Base-by-base conservation (phyloP, 2,797 vertebrate genomes). In the Valencia hispanica region DNA sequence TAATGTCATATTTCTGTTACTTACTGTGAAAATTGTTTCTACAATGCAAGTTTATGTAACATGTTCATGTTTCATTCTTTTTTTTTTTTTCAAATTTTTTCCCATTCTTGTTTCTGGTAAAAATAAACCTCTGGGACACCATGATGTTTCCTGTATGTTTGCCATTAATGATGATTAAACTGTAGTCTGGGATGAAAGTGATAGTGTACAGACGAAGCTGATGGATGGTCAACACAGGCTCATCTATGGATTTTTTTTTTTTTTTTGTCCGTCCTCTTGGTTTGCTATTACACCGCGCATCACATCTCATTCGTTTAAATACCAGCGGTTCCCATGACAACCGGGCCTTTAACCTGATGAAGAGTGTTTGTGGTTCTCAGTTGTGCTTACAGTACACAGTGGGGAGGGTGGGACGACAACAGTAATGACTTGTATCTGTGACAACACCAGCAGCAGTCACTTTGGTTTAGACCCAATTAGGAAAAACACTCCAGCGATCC, bases 301-400 rank as follows among this genome's bases (percentile, higher is more conserved):
- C 71, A 76, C 74, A 78, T 90, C 74, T 85, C 87, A 80, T 84
- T 89, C 83, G 86, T 84, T 89, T 84, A 84, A 91, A 84, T 90
- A 84, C 86, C 82, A 79, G 74, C 84, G 18, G 92, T 94, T 94
- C 36, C 93, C 86, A 92, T 93, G 91, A 91, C 72, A 92, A 93
- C 92, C 34, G 36, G 4, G 8, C 71, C 51, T 78, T 76, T 76
- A 89, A 80, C 71, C 66, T 73, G 72, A 74, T 65, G 39, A 61
- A 36, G 55, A 84, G 78, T 74, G 43, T 74, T 34, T 34, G 55
- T 65, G 71, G 57, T 20, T 78, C 50, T 80, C 10, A 41, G 63
- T 45, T 69, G 59, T 78, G 84, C 70, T 80, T 36, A n/a, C 22
- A 70, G 34, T 55, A 27, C 47, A 70, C 77, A 72, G 91, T 74